Evolutionary conservation across 1,140 invertebrate species (phyloP).

Genomic region (Rhizoglyphus robini): DNA sequence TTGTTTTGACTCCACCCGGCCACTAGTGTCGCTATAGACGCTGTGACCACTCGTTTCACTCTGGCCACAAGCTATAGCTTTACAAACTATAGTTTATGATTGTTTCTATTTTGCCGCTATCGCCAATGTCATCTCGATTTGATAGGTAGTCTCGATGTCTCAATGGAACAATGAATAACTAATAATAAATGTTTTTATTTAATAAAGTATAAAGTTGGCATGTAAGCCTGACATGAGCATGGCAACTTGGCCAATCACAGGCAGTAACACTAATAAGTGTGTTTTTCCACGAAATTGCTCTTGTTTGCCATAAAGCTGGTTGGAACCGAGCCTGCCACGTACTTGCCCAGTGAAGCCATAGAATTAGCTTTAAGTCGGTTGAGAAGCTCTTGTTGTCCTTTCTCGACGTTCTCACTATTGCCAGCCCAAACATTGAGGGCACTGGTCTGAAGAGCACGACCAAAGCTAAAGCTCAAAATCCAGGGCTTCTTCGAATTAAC

Average conservation of each 20-base stretch:
- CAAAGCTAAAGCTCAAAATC: conserved; percentile 91
- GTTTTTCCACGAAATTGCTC: conserved; percentile 51
- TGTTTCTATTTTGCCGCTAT: too few species aligned
- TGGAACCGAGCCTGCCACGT: conserved; percentile 52
- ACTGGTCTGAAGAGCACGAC: conserved; percentile 69
- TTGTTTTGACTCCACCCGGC: neutral
- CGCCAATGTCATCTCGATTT: too few species aligned
- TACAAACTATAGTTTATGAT: too few species aligned
- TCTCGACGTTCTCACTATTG: conserved; percentile 64
- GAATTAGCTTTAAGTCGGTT: conserved; percentile 79
- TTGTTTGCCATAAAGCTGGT: conserved; percentile 50
- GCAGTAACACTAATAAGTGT: conserved; percentile 25
- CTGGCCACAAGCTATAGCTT: too few species aligned
- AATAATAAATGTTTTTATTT: too few species aligned
- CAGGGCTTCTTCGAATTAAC: conserved; percentile 70
- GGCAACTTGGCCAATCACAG: too few species aligned
- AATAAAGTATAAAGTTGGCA: too few species aligned
- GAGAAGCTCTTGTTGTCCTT: conserved; percentile 71
- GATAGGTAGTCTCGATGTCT: too few species aligned
- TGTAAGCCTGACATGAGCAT: too few species aligned
- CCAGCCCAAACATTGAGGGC: conserved; percentile 84
- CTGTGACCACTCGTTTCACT: too few species aligned
- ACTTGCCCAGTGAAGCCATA: conserved; percentile 59
- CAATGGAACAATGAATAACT: too few species aligned
- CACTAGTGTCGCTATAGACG: neutral